Evolutionary conservation across 2,113 vertebrate species (phyloP), one percentile per base, ranked within the genome.

Genomic region (Eonycteris spelaea): DNA sequence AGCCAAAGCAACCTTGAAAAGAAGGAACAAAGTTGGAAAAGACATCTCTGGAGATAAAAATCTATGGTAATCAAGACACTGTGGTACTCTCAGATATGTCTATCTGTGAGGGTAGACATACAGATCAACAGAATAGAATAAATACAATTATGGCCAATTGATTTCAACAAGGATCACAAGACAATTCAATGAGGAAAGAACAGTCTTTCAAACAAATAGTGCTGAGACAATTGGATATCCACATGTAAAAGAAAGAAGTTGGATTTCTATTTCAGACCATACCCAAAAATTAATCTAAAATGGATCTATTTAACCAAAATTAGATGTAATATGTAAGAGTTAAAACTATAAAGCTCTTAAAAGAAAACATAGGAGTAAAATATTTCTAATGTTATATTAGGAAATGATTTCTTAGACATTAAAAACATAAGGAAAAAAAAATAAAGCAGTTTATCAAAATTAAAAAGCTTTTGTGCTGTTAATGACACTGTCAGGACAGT

Each of bases 201-300:
- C 18, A 30, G 18, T 45, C 13, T 87, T 82, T 80, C 74, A 38
- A 73, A 82, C 7, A 59, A 87, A 75, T n/a, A 9, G 13, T 38
- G 18, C 2, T 18, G 75, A 51, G 43, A 77, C 6, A 77, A 83
- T 12, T 92, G n/a, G n/a, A 61, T 84, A 48, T 38, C 21, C 6
- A 88, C 22, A 68, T 68, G 33, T 18, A 89, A 77, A 84, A 51
- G 40, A 83, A 83, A 89, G 14, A 61, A 30, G 35, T 18, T n/a
- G 16, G 14, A 51, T 6, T 43, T 57, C 43, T n/a, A 70, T 21
- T 28, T 89, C 33, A 68, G 16, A 38, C 13, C 6, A 63, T 63
- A 71, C 43, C 71, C 55, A 73, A 61, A 92, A 87, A 68, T 83
- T 59, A 92, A 80, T 74, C 35, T 88, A 92, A 89, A 65, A 61